Conservation (phyloP, 2,797 vertebrate genomes). For the Meriones psammophilus region DNA sequence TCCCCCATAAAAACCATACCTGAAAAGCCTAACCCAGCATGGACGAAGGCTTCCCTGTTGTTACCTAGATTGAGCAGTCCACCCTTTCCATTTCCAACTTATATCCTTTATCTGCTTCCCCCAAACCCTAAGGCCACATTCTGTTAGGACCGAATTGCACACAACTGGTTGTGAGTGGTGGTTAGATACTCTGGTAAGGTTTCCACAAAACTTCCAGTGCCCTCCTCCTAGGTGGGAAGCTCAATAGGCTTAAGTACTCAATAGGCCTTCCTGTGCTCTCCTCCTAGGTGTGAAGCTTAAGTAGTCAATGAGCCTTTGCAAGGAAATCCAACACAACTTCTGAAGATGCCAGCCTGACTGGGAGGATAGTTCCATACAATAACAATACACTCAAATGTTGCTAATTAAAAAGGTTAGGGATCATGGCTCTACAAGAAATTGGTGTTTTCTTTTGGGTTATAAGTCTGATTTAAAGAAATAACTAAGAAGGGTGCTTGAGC, state of each 20-base stretch:
- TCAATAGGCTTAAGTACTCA: not conserved
- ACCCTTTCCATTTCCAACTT: not conserved
- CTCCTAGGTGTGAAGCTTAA: not conserved
- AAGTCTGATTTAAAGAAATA: not conserved
- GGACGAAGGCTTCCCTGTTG: not conserved
- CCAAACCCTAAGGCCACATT: not conserved
- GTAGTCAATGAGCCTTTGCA: not conserved
- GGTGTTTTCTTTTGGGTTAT: not conserved
- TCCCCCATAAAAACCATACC: not conserved
- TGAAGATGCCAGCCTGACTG: not conserved
- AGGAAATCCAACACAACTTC: not conserved
- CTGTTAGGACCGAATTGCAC: not conserved
- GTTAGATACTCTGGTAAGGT: no score
- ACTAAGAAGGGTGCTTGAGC: not conserved
- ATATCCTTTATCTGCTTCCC: not conserved
- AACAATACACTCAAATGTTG: not conserved
- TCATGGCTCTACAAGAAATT: not conserved
- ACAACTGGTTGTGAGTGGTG: not conserved
- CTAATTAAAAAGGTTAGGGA: constrained; percentile 13
- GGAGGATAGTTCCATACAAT: not conserved
- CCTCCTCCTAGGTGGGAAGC: not conserved
- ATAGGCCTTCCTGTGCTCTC: not conserved
- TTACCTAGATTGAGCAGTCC: no score
- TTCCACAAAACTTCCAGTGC: not conserved
- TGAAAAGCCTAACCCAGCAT: not conserved